Percentiles rank a stretch among this genome's conserved stretches.
Conservation (phyloP, 2,797 vertebrate genomes). For the Parauchenoglanis punctatus region DNA sequence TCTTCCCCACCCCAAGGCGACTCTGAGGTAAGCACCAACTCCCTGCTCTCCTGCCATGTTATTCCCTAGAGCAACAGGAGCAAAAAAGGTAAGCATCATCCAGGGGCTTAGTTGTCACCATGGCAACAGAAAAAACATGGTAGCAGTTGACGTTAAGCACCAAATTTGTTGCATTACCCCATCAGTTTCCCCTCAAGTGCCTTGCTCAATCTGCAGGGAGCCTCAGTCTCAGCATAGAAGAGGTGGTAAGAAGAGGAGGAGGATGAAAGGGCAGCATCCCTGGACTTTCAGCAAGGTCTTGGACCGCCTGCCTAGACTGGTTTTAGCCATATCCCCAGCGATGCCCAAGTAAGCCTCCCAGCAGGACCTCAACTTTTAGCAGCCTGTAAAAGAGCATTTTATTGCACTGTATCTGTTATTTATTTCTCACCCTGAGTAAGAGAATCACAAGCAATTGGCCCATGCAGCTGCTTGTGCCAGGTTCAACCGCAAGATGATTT, state of each 20-base stretch:
- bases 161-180: slow-evolving; percentile 67
- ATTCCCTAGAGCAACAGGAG: slow-evolving; percentile 53
- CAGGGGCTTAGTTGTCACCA: slow-evolving; percentile 59
- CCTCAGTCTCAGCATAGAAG: slow-evolving; percentile 58
- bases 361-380: slow-evolving; percentile 55
- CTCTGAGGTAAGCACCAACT: slow-evolving; percentile 59
- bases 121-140: slow-evolving; percentile 67
- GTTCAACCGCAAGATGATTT: slow-evolving; percentile 53
- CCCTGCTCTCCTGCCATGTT: slow-evolving; percentile 52
- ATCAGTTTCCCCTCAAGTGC: slow-evolving; percentile 59
- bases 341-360: slow-evolving; percentile 52
- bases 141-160: slow-evolving; percentile 61
- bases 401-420: slow-evolving; percentile 54
- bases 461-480: slow-evolving; percentile 35
- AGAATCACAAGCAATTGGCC: slow-evolving; percentile 50
- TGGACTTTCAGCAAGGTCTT: slow-evolving; percentile 48
- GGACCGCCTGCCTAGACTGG: slow-evolving; percentile 43
- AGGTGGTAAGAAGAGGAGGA: slow-evolving; percentile 66
- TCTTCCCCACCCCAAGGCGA: slow-evolving; percentile 1
- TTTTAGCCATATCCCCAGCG: slow-evolving; percentile 38
- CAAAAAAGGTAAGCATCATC: slow-evolving; percentile 56
- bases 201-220: slow-evolving; percentile 63
- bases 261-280: slow-evolving; percentile 13
- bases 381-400: slow-evolving; percentile 58
- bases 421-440: slow-evolving; percentile 58